Evolutionary conservation across 2,888 invertebrate genomes (phyloP).

Genomic region (Abrostola tripartita): DNA sequence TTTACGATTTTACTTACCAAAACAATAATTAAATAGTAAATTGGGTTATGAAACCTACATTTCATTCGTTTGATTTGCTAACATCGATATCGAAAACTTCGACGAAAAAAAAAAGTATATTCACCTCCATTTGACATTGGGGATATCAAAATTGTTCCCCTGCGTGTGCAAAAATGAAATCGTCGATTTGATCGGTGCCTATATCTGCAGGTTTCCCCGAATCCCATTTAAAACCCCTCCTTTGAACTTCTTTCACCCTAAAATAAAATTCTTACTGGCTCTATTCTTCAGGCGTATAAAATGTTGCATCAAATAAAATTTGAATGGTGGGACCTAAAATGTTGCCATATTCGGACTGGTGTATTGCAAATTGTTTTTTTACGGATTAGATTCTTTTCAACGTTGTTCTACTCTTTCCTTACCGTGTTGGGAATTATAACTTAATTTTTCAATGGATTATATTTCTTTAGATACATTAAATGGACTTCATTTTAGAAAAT

Average conservation of each 20-base stretch:
- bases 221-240: slow-evolving; percentile 2
- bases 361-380: no score
- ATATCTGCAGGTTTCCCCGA: slow-evolving; percentile 1
- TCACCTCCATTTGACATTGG: not conserved
- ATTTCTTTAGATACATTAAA: not conserved
- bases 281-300: not conserved
- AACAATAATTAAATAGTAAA: no score
- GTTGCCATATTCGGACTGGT: no score
- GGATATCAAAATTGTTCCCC: not conserved
- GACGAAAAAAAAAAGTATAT: not conserved
- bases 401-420: no score
- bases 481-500: no score
- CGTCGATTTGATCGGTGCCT: not conserved
- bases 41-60: no score
- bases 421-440: not conserved
- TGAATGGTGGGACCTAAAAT: slow-evolving; percentile 1
- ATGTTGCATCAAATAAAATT: slow-evolving; percentile 4
- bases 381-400: no score
- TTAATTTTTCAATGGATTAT: not conserved
- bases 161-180: slow-evolving; percentile 1
- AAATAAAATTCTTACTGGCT: not conserved
- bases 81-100: no score
- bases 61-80: no score
- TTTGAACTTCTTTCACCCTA: not conserved
- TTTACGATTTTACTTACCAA: no score